Percentiles rank a stretch among this genome's conserved stretches.
Conservation (phyloP, 2,888 invertebrate species). For the Pachycephus smyrnensis region DNA sequence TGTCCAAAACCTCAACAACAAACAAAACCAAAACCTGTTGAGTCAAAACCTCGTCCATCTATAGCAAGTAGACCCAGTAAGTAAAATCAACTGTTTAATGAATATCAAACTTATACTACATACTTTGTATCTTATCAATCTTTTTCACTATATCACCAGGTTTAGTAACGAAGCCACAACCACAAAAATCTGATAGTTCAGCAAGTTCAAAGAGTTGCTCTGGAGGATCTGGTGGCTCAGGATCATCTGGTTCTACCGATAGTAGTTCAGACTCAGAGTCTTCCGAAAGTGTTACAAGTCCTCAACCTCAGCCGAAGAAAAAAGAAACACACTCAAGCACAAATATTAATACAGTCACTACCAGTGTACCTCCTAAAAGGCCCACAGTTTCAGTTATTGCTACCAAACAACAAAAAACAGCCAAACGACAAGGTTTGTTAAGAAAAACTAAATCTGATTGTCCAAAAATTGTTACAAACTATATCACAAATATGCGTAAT, state of each 20-base stretch:
- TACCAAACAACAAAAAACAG: constrained; percentile 59
- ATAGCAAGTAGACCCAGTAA: constrained; percentile 66
- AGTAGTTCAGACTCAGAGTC: constrained; percentile 79
- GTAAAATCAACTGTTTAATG: constrained; percentile 6
- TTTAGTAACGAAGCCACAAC: constrained; percentile 54
- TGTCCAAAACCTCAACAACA: constrained; percentile 55
- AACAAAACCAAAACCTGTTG: constrained; percentile 61
- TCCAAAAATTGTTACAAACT: not conserved
- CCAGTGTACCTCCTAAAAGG: constrained; percentile 49
- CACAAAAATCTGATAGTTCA: constrained; percentile 73
- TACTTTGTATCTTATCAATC: not conserved
- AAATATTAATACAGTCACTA: constrained; percentile 30
- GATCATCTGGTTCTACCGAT: constrained; percentile 73
- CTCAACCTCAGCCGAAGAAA: constrained; percentile 60
- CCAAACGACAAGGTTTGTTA: constrained; percentile 55
- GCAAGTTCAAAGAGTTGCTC: constrained; percentile 77
- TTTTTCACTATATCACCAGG: constrained; percentile 30
- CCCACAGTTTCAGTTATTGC: constrained; percentile 57
- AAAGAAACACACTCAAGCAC: constrained; percentile 51
- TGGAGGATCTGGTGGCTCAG: constrained; percentile 74
- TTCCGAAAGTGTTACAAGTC: constrained; percentile 70
- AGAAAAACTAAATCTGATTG: not conserved
- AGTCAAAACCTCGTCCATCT: constrained; percentile 67
- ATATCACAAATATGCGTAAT: not conserved
- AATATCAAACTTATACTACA: not conserved